phyloP scores from a whole-genome alignment of 2,888 invertebrate species.

The Tiphia femorata region DNA sequence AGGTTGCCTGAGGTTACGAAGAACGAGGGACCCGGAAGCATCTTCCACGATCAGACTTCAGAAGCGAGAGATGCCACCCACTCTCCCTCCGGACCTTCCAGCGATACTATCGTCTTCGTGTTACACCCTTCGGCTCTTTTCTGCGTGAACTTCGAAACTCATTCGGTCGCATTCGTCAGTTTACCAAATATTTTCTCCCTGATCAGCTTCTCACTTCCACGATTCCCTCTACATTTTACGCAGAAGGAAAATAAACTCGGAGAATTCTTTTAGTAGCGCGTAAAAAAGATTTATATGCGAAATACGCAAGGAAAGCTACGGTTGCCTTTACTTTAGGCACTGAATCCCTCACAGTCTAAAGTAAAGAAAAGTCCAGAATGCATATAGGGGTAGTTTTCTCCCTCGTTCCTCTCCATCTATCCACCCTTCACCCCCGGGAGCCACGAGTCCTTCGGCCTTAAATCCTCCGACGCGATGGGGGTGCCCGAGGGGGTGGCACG shows the following conservation, averaged over 20 bases:
- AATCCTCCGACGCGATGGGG: slow-evolving; percentile 49
- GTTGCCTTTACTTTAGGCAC: too few species aligned
- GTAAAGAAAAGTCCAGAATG: too few species aligned
- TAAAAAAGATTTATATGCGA: too few species aligned
- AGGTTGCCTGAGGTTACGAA: background rate
- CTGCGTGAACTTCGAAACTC: background rate
- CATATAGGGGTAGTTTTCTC: too few species aligned
- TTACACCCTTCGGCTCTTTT: background rate
- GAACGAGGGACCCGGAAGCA: slow-evolving; percentile 21
- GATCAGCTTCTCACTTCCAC: background rate
- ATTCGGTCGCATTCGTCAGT: too few species aligned
- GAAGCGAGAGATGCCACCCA: slow-evolving; percentile 35
- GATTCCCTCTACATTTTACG: too few species aligned
- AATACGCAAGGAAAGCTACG: too few species aligned
- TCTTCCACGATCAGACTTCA: slow-evolving; percentile 56
- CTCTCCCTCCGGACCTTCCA: background rate
- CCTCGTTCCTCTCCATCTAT: slow-evolving; percentile 15
- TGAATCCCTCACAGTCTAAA: too few species aligned
- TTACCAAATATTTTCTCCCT: too few species aligned
- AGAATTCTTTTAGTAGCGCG: too few species aligned
- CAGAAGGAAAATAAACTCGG: too few species aligned
- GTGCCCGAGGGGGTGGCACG: slow-evolving; percentile 25
- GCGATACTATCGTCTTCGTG: too few species aligned
- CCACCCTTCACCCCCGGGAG: slow-evolving; percentile 26
- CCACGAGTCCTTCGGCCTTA: slow-evolving; percentile 31